These are phyloP conservation scores for Catamblyrhynchus diadema DNA, from an alignment of 2,797 vertebrate species.

Conservation along the genomic window DNA sequence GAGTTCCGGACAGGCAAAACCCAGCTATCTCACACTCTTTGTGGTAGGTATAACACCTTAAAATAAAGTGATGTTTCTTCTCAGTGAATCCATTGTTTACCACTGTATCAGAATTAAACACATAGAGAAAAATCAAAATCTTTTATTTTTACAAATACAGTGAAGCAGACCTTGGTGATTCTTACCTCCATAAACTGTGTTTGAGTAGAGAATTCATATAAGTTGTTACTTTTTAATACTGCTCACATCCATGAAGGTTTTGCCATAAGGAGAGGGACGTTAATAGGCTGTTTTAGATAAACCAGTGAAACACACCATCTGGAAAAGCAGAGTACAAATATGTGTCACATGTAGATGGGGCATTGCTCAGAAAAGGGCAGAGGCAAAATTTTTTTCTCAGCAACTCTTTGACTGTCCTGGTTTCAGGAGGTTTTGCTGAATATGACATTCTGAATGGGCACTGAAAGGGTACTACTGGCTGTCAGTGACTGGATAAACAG, in stretches of 20 bases:
- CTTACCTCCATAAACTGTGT: not conserved
- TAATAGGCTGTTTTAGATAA: not conserved
- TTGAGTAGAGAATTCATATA: not conserved
- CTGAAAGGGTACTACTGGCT: not conserved
- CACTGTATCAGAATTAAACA: not conserved
- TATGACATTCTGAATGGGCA: not conserved
- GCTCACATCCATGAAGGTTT: not conserved
- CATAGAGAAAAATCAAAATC: not conserved
- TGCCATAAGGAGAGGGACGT: not conserved
- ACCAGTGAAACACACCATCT: not conserved
- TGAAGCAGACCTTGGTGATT: not conserved
- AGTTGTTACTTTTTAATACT: not conserved
- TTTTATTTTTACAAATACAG: not conserved
- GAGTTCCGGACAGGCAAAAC: slow-evolving; percentile 99
- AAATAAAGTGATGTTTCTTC: not conserved
- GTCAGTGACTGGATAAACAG: not conserved
- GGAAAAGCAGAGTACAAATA: not conserved
- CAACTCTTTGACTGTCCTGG: not conserved
- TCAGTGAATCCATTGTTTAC: not conserved
- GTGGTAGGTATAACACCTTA: slow-evolving; percentile 80
- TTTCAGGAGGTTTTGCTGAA: slow-evolving; percentile 9
- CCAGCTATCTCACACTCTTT: slow-evolving; percentile 95
- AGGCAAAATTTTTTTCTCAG: not conserved
- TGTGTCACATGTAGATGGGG: not conserved
- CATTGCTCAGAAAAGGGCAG: not conserved